These are phyloP conservation scores for Oenanthe oenanthe DNA, from an alignment of 2,113 vertebrate species.

Conservation along the genomic window DNA sequence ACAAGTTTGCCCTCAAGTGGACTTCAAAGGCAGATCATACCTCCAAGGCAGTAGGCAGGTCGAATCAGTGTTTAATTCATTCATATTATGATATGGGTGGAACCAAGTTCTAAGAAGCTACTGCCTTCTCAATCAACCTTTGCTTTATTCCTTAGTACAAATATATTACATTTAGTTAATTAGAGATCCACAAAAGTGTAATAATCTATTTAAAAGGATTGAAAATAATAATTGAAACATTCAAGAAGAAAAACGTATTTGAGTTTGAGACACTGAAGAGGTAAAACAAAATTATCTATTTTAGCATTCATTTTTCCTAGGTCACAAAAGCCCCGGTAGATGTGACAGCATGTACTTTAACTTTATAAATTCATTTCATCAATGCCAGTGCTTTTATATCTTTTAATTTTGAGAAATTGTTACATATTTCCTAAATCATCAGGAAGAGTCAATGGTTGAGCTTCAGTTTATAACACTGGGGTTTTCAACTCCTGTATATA, in stretches of 20 bases:
- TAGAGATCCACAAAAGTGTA: not conserved
- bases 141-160: not conserved
- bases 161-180: not conserved
- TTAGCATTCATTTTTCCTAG: not conserved
- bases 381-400: not conserved
- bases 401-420: not conserved
- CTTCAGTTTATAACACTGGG: not conserved
- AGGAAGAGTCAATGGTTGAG: not conserved
- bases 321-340: not conserved
- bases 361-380: not conserved
- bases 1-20: constrained; percentile 80
- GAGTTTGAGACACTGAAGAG: not conserved
- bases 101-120: not conserved
- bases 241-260: not conserved
- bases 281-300: not conserved
- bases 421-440: not conserved
- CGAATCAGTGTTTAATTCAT: not conserved
- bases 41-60: not conserved
- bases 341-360: not conserved
- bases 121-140: not conserved
- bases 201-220: not conserved
- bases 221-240: not conserved
- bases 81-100: not conserved
- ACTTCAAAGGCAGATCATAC: constrained; percentile 68
- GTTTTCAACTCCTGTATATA: not conserved